A percentile compares a stretch with the other conserved stretches of the same genome.
These are phyloP conservation scores for Drosophila testacea DNA, from an alignment of 2,888 invertebrate species.

Conservation along the genomic window DNA sequence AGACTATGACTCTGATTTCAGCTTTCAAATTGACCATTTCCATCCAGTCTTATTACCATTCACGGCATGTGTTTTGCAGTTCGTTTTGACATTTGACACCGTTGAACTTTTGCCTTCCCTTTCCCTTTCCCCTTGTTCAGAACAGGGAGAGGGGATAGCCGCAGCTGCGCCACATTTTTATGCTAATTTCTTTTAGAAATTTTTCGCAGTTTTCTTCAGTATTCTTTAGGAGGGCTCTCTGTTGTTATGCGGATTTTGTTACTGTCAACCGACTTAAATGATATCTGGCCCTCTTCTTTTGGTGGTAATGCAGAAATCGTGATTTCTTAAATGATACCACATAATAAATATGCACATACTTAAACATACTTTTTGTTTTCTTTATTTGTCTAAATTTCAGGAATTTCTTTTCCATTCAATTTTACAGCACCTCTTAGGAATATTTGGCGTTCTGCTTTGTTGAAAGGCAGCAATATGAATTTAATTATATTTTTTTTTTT, in stretches of 20 bases:
- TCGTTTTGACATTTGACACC: slow-evolving; percentile 57
- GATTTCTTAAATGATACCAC: slow-evolving; percentile 33
- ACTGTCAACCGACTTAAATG: slow-evolving; percentile 31
- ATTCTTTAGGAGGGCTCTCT: slow-evolving; percentile 3
- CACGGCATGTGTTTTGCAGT: slow-evolving; percentile 46
- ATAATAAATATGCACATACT: slow-evolving; percentile 48
- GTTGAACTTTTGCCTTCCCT: slow-evolving; percentile 38
- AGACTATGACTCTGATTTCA: slow-evolving; percentile 16
- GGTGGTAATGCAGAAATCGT: slow-evolving; percentile 22
- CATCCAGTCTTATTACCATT: slow-evolving; percentile 43
- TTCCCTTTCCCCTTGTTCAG: background rate
- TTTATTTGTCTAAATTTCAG: slow-evolving; percentile 1
- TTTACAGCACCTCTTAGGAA: background rate
- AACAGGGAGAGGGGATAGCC: background rate
- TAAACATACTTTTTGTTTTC: slow-evolving; percentile 17
- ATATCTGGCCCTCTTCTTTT: slow-evolving; percentile 31
- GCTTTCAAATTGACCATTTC: slow-evolving; percentile 31
- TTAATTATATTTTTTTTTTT: too few relatives aligned
- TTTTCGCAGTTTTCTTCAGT: slow-evolving; percentile 38
- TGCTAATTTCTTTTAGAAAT: slow-evolving; percentile 55
- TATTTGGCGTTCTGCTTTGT: background rate
- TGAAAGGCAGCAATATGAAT: background rate
- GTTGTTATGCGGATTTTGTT: slow-evolving; percentile 49
- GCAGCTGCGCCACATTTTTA: slow-evolving; percentile 42
- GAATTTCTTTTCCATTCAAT: slow-evolving; percentile 7